A percentile compares a stretch with the other conserved stretches of the same genome.
Evolutionary conservation across 2,113 vertebrate genomes (phyloP).

Genomic region (Zosterops hypoxanthus): DNA sequence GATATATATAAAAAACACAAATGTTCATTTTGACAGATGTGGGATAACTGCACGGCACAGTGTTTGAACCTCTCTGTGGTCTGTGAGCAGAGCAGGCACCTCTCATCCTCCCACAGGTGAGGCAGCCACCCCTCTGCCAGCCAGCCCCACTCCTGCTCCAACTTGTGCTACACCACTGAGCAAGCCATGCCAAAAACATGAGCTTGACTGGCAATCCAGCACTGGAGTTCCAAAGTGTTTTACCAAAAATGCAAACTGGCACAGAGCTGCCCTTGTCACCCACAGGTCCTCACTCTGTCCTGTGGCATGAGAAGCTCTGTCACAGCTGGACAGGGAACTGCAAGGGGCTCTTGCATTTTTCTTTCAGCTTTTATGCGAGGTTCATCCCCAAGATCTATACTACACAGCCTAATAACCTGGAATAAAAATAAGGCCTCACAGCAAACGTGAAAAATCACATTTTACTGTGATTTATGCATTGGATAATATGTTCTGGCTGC

Average conservation of each 20-base stretch:
- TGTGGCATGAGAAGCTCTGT: fast-evolving
- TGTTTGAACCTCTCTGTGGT: not conserved
- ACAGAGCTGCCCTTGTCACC: not conserved
- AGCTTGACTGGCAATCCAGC: not conserved
- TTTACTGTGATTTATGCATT: not conserved
- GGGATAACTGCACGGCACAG: not conserved
- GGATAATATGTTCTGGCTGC: not conserved
- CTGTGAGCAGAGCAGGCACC: not conserved
- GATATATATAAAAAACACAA: not conserved
- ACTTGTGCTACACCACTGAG: fast-evolving
- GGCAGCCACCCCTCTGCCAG: not conserved
- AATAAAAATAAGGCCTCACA: not conserved
- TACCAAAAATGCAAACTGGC: not conserved
- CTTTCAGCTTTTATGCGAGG: not conserved
- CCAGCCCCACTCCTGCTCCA: not conserved
- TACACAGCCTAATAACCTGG: not conserved
- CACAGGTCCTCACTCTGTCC: not conserved
- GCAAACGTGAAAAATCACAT: slow-evolving; percentile 1
- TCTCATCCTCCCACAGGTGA: fast-evolving
- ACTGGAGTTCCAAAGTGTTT: fast-evolving
- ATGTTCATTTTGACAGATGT: not conserved
- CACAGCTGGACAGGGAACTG: not conserved
- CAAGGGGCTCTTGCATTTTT: not conserved
- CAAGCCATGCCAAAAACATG: not conserved
- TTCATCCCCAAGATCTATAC: not conserved